Conservation (phyloP, 1,140 invertebrate species). For the Philopotamus ludificatus region DNA sequence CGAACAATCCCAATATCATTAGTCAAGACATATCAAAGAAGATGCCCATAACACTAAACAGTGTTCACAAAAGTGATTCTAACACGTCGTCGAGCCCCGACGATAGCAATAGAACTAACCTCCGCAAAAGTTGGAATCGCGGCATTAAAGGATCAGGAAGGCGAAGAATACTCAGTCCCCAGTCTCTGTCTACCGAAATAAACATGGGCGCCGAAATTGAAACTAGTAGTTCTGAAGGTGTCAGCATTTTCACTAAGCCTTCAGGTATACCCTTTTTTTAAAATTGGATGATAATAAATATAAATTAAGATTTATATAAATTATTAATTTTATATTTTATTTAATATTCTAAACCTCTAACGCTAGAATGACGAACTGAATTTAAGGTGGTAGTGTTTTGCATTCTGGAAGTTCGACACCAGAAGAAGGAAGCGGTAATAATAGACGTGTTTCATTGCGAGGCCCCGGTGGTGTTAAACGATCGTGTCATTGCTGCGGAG, state of each 20-base stretch:
- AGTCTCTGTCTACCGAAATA: constrained; percentile 48
- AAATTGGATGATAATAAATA: too few species aligned
- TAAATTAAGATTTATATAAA: not conserved
- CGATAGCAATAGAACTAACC: constrained; percentile 44
- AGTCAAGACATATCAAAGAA: constrained; percentile 42
- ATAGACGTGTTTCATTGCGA: constrained; percentile 47
- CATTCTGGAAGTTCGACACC: constrained; percentile 43
- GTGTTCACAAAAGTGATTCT: constrained; percentile 30
- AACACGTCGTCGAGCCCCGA: constrained; percentile 38
- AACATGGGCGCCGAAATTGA: constrained; percentile 44
- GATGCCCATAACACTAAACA: constrained; percentile 10
- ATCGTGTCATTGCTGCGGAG: constrained; percentile 54
- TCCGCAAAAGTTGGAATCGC: constrained; percentile 47
- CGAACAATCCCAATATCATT: constrained; percentile 44
- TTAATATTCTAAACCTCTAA: too few species aligned
- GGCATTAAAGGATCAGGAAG: constrained; percentile 42
- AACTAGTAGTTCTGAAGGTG: constrained; percentile 39
- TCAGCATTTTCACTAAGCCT: constrained; percentile 34
- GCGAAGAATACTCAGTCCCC: constrained; percentile 41
- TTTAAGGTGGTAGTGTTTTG: constrained; percentile 16
- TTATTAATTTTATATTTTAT: not conserved
- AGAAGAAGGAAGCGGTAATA: constrained; percentile 39
- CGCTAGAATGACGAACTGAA: too few species aligned
- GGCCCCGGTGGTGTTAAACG: constrained; percentile 51
- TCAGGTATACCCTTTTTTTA: constrained; percentile 13